These are phyloP conservation scores for Lepidochrysops patricia DNA, from an alignment of 2,888 invertebrate genomes.

Conservation along the genomic window DNA sequence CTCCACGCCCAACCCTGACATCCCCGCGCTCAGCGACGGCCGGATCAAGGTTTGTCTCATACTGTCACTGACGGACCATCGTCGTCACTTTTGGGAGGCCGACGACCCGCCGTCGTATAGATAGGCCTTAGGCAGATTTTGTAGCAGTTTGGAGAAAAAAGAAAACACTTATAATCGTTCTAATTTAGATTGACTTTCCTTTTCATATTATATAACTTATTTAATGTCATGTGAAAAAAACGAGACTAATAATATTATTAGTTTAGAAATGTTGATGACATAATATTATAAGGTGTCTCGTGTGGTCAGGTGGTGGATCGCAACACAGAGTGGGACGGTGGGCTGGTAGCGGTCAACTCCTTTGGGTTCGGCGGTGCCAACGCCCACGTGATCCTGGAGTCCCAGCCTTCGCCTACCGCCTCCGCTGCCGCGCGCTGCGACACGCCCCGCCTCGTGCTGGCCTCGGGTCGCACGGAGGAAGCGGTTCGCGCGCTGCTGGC, in stretches of 20 bases:
- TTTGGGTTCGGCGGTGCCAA: conserved; percentile 99
- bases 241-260: no score
- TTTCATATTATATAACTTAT: no score
- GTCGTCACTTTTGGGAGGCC: no score
- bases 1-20: conserved; percentile 88
- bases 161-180: no score
- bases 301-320: conserved; percentile 82
- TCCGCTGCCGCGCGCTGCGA: conserved; percentile 48
- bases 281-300: no score
- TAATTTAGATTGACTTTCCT: no score
- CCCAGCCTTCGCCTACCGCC: conserved; percentile 76
- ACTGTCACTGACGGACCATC: no score
- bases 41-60: conserved; percentile 84
- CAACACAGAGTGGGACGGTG: conserved; percentile 90
- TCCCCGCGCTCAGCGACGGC: conserved; percentile 93
- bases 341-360: conserved; percentile 94
- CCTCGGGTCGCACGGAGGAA: conserved; percentile 90
- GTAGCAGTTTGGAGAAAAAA: no score
- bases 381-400: conserved; percentile 90
- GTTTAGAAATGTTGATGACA: no score
- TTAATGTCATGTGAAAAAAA: no score
- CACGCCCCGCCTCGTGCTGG: conserved; percentile 80
- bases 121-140: no score
- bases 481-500: conserved; percentile 81
- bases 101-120: no score